Evolutionary conservation across 1,140 invertebrate genomes (phyloP).

Genomic region (Hormaphis cornu): DNA sequence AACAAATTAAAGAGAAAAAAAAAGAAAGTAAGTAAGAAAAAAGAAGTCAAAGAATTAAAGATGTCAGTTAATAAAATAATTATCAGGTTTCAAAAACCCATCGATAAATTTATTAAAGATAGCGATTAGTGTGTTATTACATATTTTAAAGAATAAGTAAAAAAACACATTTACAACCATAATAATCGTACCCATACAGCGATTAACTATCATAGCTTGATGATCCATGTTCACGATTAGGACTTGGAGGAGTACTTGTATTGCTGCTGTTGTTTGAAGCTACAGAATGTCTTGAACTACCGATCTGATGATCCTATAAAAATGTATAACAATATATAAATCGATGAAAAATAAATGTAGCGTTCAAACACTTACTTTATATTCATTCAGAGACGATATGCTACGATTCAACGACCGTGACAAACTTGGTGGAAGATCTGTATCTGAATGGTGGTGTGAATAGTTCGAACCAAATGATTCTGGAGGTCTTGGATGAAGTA

Average conservation of each 20-base stretch:
- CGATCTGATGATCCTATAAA: conserved; percentile 35
- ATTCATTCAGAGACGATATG: conserved; percentile 63
- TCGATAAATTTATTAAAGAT: neutral
- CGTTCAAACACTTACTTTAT: conserved; percentile 38
- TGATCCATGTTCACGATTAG: conserved; percentile 59
- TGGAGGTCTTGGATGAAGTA: conserved; percentile 2
- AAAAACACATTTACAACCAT: neutral
- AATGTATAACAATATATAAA: neutral
- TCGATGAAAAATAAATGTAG: neutral
- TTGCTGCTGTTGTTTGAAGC: conserved; percentile 74
- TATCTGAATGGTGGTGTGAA: conserved; percentile 28
- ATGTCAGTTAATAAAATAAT: neutral
- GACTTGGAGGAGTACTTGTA: conserved; percentile 64
- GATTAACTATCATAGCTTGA: conserved; percentile 53
- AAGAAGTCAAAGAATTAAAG: neutral
- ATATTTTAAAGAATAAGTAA: neutral
- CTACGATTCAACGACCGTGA: conserved; percentile 43
- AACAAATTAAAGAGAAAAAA: neutral
- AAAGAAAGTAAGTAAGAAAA: neutral
- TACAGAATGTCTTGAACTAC: conserved; percentile 63
- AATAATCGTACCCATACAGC: neutral
- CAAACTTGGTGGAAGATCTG: conserved; percentile 25
- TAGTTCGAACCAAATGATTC: conserved; percentile 24
- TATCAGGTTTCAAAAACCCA: neutral
- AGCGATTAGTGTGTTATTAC: neutral